Conservation (phyloP, 2,888 invertebrate species). For the Unio pictorum region DNA sequence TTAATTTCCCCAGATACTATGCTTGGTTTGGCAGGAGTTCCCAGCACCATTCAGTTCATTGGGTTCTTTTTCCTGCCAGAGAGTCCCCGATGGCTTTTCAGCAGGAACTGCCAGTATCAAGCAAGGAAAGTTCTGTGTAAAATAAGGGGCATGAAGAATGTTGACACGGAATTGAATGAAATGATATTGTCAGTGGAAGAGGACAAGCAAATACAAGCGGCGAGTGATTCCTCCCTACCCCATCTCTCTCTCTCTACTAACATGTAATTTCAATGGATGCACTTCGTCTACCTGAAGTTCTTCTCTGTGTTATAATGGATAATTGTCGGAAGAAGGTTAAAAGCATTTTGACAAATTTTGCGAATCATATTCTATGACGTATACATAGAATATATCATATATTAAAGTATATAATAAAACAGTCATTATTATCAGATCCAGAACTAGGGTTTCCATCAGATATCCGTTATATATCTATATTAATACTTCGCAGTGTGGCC, state of each 20-base stretch:
- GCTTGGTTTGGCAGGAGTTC: constrained; percentile 75
- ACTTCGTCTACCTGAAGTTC: too few species aligned
- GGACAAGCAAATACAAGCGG: constrained; percentile 13
- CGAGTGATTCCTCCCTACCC: background rate
- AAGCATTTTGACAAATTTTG: too few species aligned
- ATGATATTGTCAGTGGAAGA: constrained; percentile 62
- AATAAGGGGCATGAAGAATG: constrained; percentile 66
- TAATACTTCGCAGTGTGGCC: too few species aligned
- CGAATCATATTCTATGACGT: too few species aligned
- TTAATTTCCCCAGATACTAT: constrained; percentile 70
- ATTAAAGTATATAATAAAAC: too few species aligned
- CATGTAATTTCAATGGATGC: too few species aligned
- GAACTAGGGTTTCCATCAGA: too few species aligned
- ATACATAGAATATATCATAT: too few species aligned
- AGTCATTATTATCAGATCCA: too few species aligned
- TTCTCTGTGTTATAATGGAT: too few species aligned
- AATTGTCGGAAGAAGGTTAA: too few species aligned
- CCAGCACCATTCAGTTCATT: constrained; percentile 74
- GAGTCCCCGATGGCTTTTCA: constrained; percentile 72
- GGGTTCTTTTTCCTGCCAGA: constrained; percentile 75
- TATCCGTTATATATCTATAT: too few species aligned
- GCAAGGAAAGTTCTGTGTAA: constrained; percentile 64
- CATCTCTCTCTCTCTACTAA: background rate
- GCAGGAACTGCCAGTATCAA: constrained; percentile 51
- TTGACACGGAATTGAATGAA: constrained; percentile 70